phyloP scores from a whole-genome alignment of 2,797 vertebrate genomes.

The Selene dorsalis region DNA sequence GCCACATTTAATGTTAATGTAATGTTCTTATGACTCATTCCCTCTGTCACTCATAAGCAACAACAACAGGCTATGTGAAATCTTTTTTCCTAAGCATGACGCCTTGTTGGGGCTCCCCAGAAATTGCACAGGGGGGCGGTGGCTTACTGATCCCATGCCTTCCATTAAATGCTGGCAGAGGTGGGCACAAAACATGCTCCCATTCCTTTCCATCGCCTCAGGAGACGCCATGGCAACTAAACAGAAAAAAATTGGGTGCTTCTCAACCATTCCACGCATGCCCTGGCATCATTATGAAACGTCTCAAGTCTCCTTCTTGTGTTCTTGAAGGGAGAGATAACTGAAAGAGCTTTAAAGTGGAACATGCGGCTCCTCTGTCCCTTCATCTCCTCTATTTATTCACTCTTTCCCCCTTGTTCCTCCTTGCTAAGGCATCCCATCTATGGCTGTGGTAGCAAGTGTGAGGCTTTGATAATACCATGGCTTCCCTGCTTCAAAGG shows the following conservation, averaged over 20 bases:
- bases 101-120: slow-evolving; percentile 50
- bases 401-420: slow-evolving; percentile 21
- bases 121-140: slow-evolving; percentile 42
- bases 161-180: slow-evolving; percentile 72
- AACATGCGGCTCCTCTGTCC: slow-evolving; percentile 53
- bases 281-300: slow-evolving; percentile 79
- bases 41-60: slow-evolving; percentile 30
- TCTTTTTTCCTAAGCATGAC: slow-evolving; percentile 41
- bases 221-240: slow-evolving; percentile 87
- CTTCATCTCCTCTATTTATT: slow-evolving; percentile 49
- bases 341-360: slow-evolving; percentile 65
- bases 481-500: slow-evolving; percentile 61
- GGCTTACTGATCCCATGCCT: slow-evolving; percentile 58
- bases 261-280: slow-evolving; percentile 78
- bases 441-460: slow-evolving; percentile 47
- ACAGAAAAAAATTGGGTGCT: slow-evolving; percentile 73
- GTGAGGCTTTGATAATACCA: slow-evolving; percentile 63
- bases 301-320: slow-evolving; percentile 57
- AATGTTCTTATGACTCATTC: slow-evolving; percentile 37
- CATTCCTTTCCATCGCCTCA: slow-evolving; percentile 77
- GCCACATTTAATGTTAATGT: slow-evolving; percentile 45
- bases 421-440: slow-evolving; percentile 45
- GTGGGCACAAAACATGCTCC: slow-evolving; percentile 76
- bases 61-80: slow-evolving; percentile 46
- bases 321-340: slow-evolving; percentile 70